Percentiles rank a stretch among this genome's conserved stretches.
Evolutionary conservation across 2,888 invertebrate species (phyloP).

Genomic region (Lacanobia oleracea): DNA sequence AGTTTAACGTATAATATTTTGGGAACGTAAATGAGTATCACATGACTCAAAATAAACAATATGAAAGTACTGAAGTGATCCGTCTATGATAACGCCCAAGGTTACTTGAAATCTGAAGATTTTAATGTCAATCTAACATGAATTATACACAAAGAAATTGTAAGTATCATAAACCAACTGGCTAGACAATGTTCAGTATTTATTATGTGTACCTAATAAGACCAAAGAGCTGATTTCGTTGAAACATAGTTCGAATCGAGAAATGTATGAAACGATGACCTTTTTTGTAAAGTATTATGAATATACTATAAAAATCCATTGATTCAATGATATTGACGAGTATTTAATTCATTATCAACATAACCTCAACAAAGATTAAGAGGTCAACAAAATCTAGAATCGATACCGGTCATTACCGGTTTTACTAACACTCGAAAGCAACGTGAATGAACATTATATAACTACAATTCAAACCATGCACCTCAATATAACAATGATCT

Average conservation of each 20-base stretch:
- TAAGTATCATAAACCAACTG: background rate
- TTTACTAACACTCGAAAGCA: background rate
- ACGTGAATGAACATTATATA: background rate
- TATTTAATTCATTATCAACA: background rate
- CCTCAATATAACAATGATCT: background rate
- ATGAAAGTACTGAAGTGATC: conserved; percentile 1
- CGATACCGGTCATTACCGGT: conserved; percentile 35
- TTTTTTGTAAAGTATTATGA: background rate
- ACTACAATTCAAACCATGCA: background rate
- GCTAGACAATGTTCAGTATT: background rate
- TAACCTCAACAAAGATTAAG: background rate
- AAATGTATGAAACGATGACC: background rate
- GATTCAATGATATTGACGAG: background rate
- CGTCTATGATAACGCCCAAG: conserved; percentile 15
- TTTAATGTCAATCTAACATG: background rate
- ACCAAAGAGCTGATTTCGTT: too few species aligned
- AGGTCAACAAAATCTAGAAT: background rate
- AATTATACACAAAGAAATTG: background rate
- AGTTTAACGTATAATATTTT: background rate
- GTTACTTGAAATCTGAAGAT: conserved; percentile 12
- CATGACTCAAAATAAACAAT: conserved; percentile 5
- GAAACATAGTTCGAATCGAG: background rate
- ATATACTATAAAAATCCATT: background rate
- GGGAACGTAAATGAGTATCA: background rate
- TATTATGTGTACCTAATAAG: too few species aligned